Evolutionary conservation across 2,888 invertebrate genomes (phyloP).

Genomic region (Temnothorax rugatulus): DNA sequence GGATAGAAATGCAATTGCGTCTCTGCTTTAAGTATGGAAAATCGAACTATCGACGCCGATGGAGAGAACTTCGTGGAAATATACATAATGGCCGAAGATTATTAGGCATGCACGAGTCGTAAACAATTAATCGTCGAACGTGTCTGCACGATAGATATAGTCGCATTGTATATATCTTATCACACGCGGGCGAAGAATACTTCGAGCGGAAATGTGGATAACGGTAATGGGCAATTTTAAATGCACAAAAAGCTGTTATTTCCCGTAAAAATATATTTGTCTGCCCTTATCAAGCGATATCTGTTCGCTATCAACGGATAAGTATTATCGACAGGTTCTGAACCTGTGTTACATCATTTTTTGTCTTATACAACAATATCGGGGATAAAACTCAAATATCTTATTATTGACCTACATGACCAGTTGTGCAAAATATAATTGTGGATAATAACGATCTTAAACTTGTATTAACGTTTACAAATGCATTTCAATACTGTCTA

Average conservation of each 20-base stretch:
- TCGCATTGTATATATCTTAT: not conserved
- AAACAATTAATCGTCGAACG: not conserved
- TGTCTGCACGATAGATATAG: not conserved
- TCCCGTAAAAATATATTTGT: slow-evolving; percentile 31
- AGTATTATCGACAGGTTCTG: slow-evolving; percentile 27
- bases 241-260: not conserved
- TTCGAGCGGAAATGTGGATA: not conserved
- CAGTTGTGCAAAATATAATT: not conserved
- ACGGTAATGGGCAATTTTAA: not conserved
- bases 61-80: slow-evolving; percentile 12
- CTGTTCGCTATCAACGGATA: slow-evolving; percentile 5
- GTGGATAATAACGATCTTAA: slow-evolving; percentile 1
- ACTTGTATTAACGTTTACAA: not conserved
- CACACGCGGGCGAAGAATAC: not conserved
- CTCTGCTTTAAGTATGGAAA: slow-evolving; percentile 1
- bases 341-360: slow-evolving; percentile 7
- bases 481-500: not conserved
- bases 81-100: slow-evolving; percentile 3
- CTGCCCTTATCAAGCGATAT: slow-evolving; percentile 10
- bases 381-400: slow-evolving; percentile 5
- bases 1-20: slow-evolving; percentile 14
- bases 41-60: slow-evolving; percentile 8
- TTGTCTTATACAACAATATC: slow-evolving; percentile 23
- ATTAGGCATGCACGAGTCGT: not conserved
- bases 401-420: slow-evolving; percentile 10